phyloP scores from a whole-genome alignment of 2,113 vertebrate species.

The Cololabis saira region DNA sequence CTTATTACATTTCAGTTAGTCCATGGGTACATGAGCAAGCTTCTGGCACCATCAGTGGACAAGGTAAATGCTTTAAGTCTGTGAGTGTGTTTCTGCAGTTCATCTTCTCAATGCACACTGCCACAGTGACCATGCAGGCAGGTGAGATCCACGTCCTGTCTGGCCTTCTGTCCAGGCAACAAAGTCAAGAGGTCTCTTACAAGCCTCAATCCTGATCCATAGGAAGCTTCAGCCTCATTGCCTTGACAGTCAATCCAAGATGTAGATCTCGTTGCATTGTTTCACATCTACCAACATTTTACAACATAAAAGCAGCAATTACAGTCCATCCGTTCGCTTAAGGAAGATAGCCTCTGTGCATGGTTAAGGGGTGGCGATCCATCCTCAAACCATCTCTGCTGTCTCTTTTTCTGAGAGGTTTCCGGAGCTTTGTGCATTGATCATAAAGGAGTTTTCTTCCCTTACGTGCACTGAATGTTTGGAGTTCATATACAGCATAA shows the following conservation, averaged over 20 bases:
- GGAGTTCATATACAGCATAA: conserved; percentile 1
- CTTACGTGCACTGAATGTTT: conserved; percentile 20
- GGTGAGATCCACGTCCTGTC: conserved; percentile 35
- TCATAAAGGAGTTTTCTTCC: conserved; percentile 26
- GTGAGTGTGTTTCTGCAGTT: conserved; percentile 12
- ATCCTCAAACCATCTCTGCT: neutral
- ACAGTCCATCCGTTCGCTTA: conserved; percentile 63
- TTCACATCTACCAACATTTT: conserved; percentile 63
- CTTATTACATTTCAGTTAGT: conserved; percentile 27
- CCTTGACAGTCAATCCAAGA: conserved; percentile 42
- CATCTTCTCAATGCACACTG: conserved; percentile 17
- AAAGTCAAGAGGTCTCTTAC: conserved; percentile 9
- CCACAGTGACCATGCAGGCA: conserved; percentile 21
- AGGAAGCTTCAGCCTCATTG: conserved; percentile 75
- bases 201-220: conserved; percentile 43
- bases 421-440: conserved; percentile 7
- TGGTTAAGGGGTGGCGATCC: conserved; percentile 30
- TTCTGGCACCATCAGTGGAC: conserved; percentile 41
- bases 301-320: conserved; percentile 80
- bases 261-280: conserved; percentile 83
- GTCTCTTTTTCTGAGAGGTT: conserved; percentile 5
- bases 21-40: conserved; percentile 27
- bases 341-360: conserved; percentile 69
- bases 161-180: conserved; percentile 8
- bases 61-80: conserved; percentile 34